Percentiles rank a stretch among this genome's conserved stretches.
Conservation (phyloP, 2,113 vertebrate species). For the Orthonyx spaldingii region DNA sequence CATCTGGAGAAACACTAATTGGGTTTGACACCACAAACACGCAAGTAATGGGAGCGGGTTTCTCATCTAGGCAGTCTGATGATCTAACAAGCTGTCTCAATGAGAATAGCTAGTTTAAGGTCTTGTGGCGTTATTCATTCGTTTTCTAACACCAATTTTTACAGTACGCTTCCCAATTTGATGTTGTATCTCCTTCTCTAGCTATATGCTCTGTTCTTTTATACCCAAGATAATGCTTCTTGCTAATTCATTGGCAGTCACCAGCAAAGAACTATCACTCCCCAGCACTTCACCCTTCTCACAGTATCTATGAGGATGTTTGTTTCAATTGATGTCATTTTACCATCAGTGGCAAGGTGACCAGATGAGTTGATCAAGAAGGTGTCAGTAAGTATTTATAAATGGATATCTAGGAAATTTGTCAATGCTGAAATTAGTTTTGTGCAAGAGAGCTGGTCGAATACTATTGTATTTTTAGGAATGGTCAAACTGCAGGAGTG, state of each 20-base stretch:
- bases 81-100: slow-evolving; percentile 46
- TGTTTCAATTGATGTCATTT: background rate
- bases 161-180: background rate
- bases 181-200: background rate
- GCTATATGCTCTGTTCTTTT: slow-evolving; percentile 5
- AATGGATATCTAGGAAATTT: background rate
- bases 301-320: background rate
- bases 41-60: slow-evolving; percentile 44
- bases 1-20: slow-evolving; percentile 1
- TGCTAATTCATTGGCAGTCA: slow-evolving; percentile 35
- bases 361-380: background rate
- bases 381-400: background rate
- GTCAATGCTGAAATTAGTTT: background rate
- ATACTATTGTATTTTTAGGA: background rate
- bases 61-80: slow-evolving; percentile 32
- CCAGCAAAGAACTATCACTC: background rate
- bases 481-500: background rate
- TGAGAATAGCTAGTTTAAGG: slow-evolving; percentile 53
- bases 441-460: background rate
- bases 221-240: slow-evolving; percentile 19
- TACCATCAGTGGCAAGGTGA: background rate
- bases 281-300: background rate
- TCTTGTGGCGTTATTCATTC: slow-evolving; percentile 54
- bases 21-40: slow-evolving; percentile 5
- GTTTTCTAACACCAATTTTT: slow-evolving; percentile 42